Base-by-base conservation (phyloP, 2,888 invertebrate species). In the Yponomeuta plumbellus region DNA sequence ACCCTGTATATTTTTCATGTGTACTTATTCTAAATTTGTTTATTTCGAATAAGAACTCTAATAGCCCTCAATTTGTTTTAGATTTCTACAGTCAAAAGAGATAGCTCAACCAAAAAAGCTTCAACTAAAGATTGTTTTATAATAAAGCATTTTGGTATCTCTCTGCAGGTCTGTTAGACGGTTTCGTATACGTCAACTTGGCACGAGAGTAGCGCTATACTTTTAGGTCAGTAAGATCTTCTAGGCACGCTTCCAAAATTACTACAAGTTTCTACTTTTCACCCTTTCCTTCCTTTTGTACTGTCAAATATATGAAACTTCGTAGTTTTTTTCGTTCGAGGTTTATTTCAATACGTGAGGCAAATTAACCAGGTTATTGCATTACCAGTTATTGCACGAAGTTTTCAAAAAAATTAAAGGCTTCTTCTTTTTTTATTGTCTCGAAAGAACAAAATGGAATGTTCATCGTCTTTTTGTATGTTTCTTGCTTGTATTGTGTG, bases 141-240 rank as follows among this genome's bases (percentile, higher is more conserved):
- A 17, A 52, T 26, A 26, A 61, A 26, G 26, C 34, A 5, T 34
- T 23, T 21, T 63, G 20, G 57, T 57, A 56, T 59, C 59, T 59
- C 58, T 66, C 62, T 65, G 62, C 91, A 91, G 91, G 90, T 91
- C 80, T 81, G 72, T 83, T 87, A 86, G 83, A 81, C 74, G 88
- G 83, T 85, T 89, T 79, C 87, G 86, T 89, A 77, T 78, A 80
- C 86, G 86, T 88, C 80, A 86, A 81, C 80, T 82, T 84, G 80
- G 61, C 40, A 44, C 66, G 83, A 87, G 86, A 88, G 76, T 84
- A 61, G 57, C 61, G 23, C 64, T 56, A 61, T 83, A 80, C 80
- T 86, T 86, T 84, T 89, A 89, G 89, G 90, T 90, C 84, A 91
- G 90, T 90, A 88, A n/a, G n/a, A 69, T 79, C 75, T 76, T 80